Conservation (phyloP, 2,113 vertebrate genomes). For the Sceloporus tristichus region DNA sequence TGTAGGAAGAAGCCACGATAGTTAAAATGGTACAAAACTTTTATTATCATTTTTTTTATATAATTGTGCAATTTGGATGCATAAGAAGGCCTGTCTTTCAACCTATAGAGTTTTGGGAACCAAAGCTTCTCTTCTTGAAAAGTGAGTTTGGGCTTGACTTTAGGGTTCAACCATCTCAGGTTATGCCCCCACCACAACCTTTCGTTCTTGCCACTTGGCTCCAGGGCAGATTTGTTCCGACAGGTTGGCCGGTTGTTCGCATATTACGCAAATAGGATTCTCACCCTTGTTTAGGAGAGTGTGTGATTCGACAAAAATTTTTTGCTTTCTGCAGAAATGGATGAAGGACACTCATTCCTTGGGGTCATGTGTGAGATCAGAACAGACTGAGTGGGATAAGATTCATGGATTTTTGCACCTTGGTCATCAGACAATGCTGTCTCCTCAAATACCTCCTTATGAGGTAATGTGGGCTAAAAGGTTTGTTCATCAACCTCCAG, state of each 20-base stretch:
- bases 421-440: not conserved
- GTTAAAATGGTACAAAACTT: not conserved
- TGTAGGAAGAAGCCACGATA: too few relatives aligned
- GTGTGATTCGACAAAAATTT: not conserved
- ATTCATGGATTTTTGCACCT: not conserved
- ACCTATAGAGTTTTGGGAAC: too few relatives aligned
- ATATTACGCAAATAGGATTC: not conserved
- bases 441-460: not conserved
- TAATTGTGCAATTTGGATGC: not conserved
- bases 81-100: too few relatives aligned
- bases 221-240: not conserved
- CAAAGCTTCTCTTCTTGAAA: not conserved
- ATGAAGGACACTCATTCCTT: too few relatives aligned
- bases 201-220: not conserved
- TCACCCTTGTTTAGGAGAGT: not conserved
- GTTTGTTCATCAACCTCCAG: not conserved
- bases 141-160: not conserved
- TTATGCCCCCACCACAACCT: not conserved
- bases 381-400: too few relatives aligned
- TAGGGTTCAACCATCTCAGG: not conserved
- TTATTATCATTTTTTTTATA: not conserved
- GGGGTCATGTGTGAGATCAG: not conserved
- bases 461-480: not conserved
- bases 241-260: not conserved
- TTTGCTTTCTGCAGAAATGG: slow-evolving; percentile 3